Percentiles rank a stretch among this genome's conserved stretches.
phyloP scores from a whole-genome alignment of 23 tunicate genomes.

The Halocynthia aurantium region DNA sequence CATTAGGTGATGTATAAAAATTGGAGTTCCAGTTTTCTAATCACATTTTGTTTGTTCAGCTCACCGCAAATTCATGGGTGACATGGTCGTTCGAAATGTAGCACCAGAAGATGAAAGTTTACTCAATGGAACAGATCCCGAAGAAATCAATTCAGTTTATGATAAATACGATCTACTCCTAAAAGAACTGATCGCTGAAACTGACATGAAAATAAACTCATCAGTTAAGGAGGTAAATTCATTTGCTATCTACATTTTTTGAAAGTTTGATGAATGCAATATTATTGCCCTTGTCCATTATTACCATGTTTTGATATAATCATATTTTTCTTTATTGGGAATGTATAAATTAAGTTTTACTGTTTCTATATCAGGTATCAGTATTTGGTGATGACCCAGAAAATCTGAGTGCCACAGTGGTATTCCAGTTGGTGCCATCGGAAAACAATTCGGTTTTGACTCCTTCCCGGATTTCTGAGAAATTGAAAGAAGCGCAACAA shows the following conservation, averaged over 20 bases:
- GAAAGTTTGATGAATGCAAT: background rate
- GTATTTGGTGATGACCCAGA: background rate
- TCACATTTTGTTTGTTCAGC: background rate
- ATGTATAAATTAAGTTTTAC: too few relatives aligned
- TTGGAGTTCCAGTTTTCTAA: background rate
- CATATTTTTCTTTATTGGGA: too few relatives aligned
- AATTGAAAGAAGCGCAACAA: slow-evolving; percentile 14
- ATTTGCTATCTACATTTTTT: background rate
- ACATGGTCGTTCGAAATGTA: background rate
- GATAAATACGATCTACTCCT: background rate
- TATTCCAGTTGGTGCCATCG: background rate
- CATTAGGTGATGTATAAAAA: too few relatives aligned
- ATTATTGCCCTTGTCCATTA: background rate
- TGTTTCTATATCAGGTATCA: too few relatives aligned
- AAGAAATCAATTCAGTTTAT: background rate
- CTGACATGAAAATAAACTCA: background rate
- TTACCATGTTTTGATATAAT: background rate
- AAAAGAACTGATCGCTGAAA: slow-evolving; percentile 3
- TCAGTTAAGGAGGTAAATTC: slow-evolving; percentile 3
- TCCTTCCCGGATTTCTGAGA: slow-evolving; percentile 2
- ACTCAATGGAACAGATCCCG: background rate
- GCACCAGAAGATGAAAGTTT: background rate
- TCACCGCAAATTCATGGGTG: background rate
- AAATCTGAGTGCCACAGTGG: slow-evolving; percentile 4
- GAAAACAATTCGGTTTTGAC: background rate